These are phyloP conservation scores for Bombus consobrinus DNA, from an alignment of 1,140 invertebrate species.

Conservation along the genomic window DNA sequence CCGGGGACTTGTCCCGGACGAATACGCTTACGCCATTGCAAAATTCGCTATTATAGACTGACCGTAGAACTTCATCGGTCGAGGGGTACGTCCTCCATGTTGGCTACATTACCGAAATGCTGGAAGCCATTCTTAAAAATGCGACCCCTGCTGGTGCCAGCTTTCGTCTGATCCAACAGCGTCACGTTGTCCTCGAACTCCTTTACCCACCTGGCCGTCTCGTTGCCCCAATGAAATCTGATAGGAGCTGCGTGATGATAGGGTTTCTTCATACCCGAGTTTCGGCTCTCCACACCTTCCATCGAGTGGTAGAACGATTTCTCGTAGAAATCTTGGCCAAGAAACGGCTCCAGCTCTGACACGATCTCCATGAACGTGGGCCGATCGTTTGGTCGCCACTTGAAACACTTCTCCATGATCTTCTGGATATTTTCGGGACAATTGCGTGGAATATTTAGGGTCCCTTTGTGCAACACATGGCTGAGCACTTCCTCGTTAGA, in stretches of 20 bases:
- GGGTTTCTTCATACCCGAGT: constrained; percentile 70
- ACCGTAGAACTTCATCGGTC: constrained; percentile 66
- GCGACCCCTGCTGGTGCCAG: constrained; percentile 68
- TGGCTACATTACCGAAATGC: constrained; percentile 69
- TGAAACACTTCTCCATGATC: constrained; percentile 82
- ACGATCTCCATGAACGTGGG: constrained; percentile 83
- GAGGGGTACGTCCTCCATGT: constrained; percentile 72
- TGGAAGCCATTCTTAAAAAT: constrained; percentile 78
- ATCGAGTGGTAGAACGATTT: constrained; percentile 84
- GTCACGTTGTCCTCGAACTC: constrained; percentile 77
- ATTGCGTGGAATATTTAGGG: constrained; percentile 85
- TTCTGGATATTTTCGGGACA: constrained; percentile 80
- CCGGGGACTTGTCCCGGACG: not conserved
- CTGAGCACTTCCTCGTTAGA: constrained; percentile 86
- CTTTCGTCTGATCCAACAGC: constrained; percentile 72
- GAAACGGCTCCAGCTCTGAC: constrained; percentile 78
- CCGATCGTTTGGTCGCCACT: constrained; percentile 78
- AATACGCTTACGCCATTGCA: not conserved
- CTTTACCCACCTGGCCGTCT: constrained; percentile 75
- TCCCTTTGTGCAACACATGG: constrained; percentile 86
- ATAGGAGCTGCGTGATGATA: constrained; percentile 74
- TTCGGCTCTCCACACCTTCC: constrained; percentile 77
- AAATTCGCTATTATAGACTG: not conserved
- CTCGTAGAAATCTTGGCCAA: constrained; percentile 78
- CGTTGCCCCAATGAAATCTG: constrained; percentile 75